Conservation (phyloP, 2,797 vertebrate species). For the Coendou prehensilis region DNA sequence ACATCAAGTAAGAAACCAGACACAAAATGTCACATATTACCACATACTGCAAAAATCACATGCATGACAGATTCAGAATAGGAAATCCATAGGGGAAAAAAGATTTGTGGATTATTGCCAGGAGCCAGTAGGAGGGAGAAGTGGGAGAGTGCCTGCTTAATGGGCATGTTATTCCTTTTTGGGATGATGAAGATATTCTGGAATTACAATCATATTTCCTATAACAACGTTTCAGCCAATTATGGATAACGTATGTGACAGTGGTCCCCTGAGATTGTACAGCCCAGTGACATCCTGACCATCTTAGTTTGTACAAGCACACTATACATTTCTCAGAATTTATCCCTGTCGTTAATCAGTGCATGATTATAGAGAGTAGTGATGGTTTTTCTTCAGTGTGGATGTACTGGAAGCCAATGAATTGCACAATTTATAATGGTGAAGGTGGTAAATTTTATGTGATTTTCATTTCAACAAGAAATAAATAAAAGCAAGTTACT, state of each 20-base stretch:
- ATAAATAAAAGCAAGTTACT: conserved; percentile 55
- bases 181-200: background rate
- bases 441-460: conserved; percentile 21
- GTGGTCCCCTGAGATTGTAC: background rate
- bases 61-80: background rate
- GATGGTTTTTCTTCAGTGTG: background rate
- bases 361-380: background rate
- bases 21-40: background rate
- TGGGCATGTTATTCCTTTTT: background rate
- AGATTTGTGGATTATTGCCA: background rate
- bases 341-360: background rate
- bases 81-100: background rate
- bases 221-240: background rate
- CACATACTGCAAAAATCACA: background rate
- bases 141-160: background rate
- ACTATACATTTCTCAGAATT: background rate
- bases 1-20: conserved; percentile 3
- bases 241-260: background rate
- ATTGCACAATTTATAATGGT: background rate
- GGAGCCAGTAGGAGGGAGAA: background rate
- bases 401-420: background rate
- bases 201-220: background rate
- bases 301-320: background rate
- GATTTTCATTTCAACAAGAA: conserved; percentile 52
- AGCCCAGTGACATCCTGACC: background rate